Conservation (phyloP, 2,113 vertebrate genomes). For the Petromus typicus region DNA sequence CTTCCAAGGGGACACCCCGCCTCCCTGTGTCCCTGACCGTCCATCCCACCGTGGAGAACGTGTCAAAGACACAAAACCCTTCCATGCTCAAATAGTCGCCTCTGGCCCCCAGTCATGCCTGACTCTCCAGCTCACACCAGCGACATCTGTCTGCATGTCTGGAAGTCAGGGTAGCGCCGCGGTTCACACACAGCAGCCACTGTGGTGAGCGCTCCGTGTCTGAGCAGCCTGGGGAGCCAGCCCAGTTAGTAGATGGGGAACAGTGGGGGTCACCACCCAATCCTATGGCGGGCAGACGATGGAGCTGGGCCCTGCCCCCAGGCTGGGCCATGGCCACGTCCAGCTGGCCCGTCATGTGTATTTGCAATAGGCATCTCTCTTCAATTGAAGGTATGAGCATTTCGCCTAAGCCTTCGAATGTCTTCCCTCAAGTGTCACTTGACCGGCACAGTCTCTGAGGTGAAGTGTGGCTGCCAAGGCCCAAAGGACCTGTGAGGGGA, state of each 20-base stretch:
- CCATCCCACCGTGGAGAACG: no score
- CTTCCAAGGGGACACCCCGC: no score
- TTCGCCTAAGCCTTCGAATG: neutral
- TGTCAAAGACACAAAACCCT: no score
- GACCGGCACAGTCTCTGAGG: neutral
- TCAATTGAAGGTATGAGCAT: neutral
- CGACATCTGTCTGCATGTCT: no score
- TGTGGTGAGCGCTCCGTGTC: neutral
- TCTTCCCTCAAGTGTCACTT: neutral
- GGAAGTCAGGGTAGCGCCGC: no score
- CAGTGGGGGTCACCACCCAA: neutral
- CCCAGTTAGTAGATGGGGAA: neutral
- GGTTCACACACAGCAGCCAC: no score
- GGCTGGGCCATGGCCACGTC: neutral
- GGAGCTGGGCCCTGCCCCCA: neutral
- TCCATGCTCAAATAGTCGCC: no score
- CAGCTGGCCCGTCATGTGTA: no score
- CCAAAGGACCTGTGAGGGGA: neutral
- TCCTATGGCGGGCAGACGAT: neutral
- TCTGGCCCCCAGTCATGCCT: no score
- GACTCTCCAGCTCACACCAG: no score
- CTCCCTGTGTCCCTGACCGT: no score
- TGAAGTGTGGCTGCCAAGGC: accelerated
- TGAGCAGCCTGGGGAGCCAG: neutral
- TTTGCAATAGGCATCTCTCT: neutral